Evolutionary conservation across 2,797 vertebrate species (phyloP), one percentile per base, ranked within the genome.

Genomic region (Poeciliopsis paucimaculata): DNA sequence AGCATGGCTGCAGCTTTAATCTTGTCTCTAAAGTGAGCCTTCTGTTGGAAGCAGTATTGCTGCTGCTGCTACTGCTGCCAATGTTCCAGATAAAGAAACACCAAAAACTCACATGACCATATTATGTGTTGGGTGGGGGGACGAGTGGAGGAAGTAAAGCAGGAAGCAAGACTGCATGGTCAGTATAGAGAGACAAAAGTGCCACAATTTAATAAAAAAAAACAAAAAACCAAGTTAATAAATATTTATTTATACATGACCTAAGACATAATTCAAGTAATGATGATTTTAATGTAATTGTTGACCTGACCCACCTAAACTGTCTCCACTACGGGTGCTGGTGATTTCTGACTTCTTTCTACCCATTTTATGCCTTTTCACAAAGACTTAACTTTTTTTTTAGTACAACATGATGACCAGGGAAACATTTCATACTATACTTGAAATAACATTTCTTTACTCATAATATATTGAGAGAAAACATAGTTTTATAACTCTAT

Each of bases 81-180:
- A 26, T 71, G 77, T 15, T 71, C 41, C 23, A 84, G 88, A 88
- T 80, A 82, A 89, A 88, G 85, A 82, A 57, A 84, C 88, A 88
- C 53, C 89, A 89, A 93, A 87, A 85, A 84, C 83, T 28, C 41
- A 28, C 74, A n/a, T 15, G 85, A 78, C 89, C 90, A 72, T 81
- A 79, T 74, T 77, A 55, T 83, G 78, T 87, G 90, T 86, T 81
- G 85, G 66, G 66, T 43, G 73, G n/a, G 28, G 15, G 31, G 7
- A 26, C 62, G 51, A 57, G 49, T 60, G 66, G 55, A 46, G 72
- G n/a, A 12, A 62, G 82, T 5, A 23, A 77, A 51, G 39, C 0
- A 57, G 53, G 43, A 31, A 85, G 43, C 62, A 49, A 53, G 49
- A 68, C 43, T 49, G 75, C 57, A 8, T 83, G 83, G 10, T 43